phyloP scores from a whole-genome alignment of 37 sponge, comb jelly and placozoan species.

The Agelas oroides region DNA sequence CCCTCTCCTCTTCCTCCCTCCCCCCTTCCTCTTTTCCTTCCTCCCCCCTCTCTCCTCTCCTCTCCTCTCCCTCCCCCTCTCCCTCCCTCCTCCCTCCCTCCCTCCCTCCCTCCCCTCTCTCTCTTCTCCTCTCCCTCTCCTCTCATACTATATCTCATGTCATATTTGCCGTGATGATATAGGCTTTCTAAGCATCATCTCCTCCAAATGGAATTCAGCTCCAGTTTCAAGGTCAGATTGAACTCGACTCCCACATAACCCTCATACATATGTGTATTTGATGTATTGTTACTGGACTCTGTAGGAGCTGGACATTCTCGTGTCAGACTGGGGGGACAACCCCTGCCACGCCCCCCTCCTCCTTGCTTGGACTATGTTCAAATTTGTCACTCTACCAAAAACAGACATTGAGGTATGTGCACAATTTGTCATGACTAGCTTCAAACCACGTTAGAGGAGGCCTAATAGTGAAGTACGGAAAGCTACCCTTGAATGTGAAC shows the following conservation, averaged over 20 bases:
- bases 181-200: constrained; percentile 16
- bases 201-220: background rate
- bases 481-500: too few relatives aligned
- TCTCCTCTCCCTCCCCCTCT: constrained; percentile 1
- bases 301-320: constrained; percentile 45
- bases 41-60: background rate
- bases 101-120: background rate
- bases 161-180: background rate
- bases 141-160: background rate
- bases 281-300: too few relatives aligned
- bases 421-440: background rate
- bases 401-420: constrained; percentile 20
- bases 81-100: background rate
- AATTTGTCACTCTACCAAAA: constrained; percentile 7
- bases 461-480: too few relatives aligned
- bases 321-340: constrained; percentile 44
- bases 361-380: constrained; percentile 54
- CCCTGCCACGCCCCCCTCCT: constrained; percentile 54
- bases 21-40: background rate
- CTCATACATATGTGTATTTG: too few relatives aligned
- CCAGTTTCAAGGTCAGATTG: background rate
- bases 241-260: too few relatives aligned
- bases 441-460: too few relatives aligned
- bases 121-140: background rate
- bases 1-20: constrained; percentile 1